phyloP scores from a whole-genome alignment of 2,797 vertebrate species.

The Gymnoscopelus braueri region DNA sequence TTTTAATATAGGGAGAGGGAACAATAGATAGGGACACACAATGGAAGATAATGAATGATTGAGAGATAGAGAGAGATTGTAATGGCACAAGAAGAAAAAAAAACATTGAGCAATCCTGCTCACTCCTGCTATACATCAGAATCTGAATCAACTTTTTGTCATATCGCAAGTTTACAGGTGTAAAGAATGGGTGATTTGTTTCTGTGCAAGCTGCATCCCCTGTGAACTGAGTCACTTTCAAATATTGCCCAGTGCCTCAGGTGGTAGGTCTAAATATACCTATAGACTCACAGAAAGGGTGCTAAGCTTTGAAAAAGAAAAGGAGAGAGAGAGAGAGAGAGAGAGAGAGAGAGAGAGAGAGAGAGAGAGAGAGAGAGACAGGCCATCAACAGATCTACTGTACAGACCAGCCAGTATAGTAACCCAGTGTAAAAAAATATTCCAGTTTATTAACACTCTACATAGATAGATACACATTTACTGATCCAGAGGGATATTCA shows the following conservation, averaged over 20 bases:
- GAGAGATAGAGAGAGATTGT: constrained; percentile 7
- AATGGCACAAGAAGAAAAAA: constrained; percentile 5
- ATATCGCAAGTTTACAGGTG: too few species aligned
- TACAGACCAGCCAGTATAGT: constrained; percentile 39
- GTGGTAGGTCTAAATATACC: constrained; percentile 72
- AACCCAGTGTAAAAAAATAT: constrained; percentile 53
- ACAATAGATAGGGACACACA: constrained; percentile 44
- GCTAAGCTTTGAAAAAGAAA: background rate
- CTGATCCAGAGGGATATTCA: too few species aligned
- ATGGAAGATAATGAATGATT: constrained; percentile 1
- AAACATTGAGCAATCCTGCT: constrained; percentile 36
- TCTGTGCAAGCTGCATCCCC: constrained; percentile 19
- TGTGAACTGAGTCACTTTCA: constrained; percentile 65
- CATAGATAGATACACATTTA: too few species aligned
- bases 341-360: background rate
- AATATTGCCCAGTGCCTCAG: constrained; percentile 47
- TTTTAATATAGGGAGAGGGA: constrained; percentile 34
- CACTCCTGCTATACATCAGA: constrained; percentile 40
- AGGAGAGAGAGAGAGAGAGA: constrained; percentile 1
- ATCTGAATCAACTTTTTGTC: too few species aligned
- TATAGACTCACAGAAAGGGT: constrained; percentile 23
- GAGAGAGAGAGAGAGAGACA: constrained; percentile 2
- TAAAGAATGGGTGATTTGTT: too few species aligned
- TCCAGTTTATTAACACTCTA: background rate
- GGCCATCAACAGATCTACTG: constrained; percentile 5